Conservation (phyloP, 2,113 vertebrate genomes). For the Zeus faber region DNA sequence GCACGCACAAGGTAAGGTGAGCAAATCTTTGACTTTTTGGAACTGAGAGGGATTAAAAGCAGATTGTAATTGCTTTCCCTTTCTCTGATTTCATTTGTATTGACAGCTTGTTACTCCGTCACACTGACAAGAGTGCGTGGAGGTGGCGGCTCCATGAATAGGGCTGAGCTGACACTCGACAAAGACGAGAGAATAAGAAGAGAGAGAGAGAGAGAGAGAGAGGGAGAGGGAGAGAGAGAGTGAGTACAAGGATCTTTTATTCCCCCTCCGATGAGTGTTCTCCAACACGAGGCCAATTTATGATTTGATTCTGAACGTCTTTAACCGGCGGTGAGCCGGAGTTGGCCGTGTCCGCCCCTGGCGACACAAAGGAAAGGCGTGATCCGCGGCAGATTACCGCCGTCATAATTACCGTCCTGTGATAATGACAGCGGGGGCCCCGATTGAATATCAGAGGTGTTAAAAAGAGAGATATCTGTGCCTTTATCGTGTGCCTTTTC, state of each 20-base stretch:
- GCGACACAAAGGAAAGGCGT: conserved; percentile 36
- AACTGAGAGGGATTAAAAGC: conserved; percentile 62
- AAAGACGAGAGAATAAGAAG: conserved; percentile 47
- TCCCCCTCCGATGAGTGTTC: conserved; percentile 12
- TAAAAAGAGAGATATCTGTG: conserved; percentile 19
- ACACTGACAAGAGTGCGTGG: conserved; percentile 27
- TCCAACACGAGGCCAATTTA: conserved; percentile 41
- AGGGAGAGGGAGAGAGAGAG: conserved; percentile 1
- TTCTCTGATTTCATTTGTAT: conserved; percentile 63
- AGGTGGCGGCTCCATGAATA: conserved; percentile 49
- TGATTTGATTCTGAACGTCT: conserved; percentile 43
- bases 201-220: background rate
- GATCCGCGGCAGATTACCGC: conserved; percentile 49
- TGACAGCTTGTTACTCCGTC: conserved; percentile 61
- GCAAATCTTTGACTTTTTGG: conserved; percentile 60
- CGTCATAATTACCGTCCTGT: conserved; percentile 42
- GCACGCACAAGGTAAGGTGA: conserved; percentile 28
- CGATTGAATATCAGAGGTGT: conserved; percentile 52
- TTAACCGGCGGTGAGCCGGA: conserved; percentile 29
- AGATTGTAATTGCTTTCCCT: conserved; percentile 68
- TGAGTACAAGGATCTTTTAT: conserved; percentile 30
- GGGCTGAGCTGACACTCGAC: conserved; percentile 32
- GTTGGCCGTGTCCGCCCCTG: conserved; percentile 12
- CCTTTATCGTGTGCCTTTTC: conserved; percentile 9
- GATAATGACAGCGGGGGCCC: conserved; percentile 37